Conservation (phyloP, 1,140 invertebrate species). For the Nymphalis io region DNA sequence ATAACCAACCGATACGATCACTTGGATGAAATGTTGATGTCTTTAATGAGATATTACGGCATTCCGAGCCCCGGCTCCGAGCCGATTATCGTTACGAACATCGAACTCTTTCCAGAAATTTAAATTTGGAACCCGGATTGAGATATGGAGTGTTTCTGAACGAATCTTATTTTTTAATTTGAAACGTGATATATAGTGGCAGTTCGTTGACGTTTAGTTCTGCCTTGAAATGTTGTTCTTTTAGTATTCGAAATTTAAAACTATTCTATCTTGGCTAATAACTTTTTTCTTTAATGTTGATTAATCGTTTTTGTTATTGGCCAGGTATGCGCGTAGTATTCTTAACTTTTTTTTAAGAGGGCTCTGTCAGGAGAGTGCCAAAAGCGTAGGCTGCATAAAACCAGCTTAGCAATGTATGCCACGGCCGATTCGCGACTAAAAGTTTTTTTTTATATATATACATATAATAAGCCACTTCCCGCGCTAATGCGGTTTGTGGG, state of each 20-base stretch:
- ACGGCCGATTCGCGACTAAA: slow-evolving; percentile 58
- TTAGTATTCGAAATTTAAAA: slow-evolving; percentile 5
- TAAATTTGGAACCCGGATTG: slow-evolving; percentile 76
- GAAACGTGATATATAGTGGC: slow-evolving; percentile 52
- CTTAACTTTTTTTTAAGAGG: slow-evolving; percentile 54
- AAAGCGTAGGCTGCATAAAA: slow-evolving; percentile 60
- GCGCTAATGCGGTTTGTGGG: slow-evolving; percentile 50
- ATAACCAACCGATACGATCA: slow-evolving; percentile 33
- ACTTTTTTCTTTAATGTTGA: background rate
- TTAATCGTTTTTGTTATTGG: slow-evolving; percentile 33
- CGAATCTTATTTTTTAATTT: slow-evolving; percentile 53
- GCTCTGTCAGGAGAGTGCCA: slow-evolving; percentile 50
- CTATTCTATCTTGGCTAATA: slow-evolving; percentile 1
- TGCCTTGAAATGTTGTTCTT: slow-evolving; percentile 7
- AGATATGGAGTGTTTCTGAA: slow-evolving; percentile 69
- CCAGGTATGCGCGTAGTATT: slow-evolving; percentile 54
- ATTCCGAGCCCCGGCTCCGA: slow-evolving; percentile 63
- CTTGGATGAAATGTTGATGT: slow-evolving; percentile 49
- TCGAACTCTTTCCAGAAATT: slow-evolving; percentile 78
- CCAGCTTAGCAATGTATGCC: slow-evolving; percentile 57
- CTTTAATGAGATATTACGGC: slow-evolving; percentile 77
- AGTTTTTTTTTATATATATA: slow-evolving; percentile 58
- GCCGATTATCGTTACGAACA: slow-evolving; percentile 73
- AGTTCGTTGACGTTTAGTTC: slow-evolving; percentile 53
- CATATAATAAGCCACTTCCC: slow-evolving; percentile 49